Base-by-base conservation (phyloP, 2,888 invertebrate genomes). In the Ormyrus nitidulus region DNA sequence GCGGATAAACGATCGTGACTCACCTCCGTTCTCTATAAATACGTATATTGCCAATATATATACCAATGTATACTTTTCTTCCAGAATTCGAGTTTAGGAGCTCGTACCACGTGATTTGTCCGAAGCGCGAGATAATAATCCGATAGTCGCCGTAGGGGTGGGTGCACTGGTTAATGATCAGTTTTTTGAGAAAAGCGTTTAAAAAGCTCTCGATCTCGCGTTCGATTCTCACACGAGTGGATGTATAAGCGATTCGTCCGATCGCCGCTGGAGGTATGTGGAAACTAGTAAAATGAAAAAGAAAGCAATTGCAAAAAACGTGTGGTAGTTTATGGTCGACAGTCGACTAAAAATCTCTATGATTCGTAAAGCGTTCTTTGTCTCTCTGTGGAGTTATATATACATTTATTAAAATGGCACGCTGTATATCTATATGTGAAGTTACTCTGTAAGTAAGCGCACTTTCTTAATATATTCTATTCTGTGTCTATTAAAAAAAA, bases 121-220 rank as follows among this genome's bases (percentile, higher is more conserved):
- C 10, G 46, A 58, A n/a, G 6, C 69, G 61, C 69, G 72, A 81
- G 69, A 76, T 72, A 54, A 72, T 75, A 66, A 62, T 62, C 8
- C 64, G 70, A 68, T 75, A 62, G 51, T 53, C 34, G 34, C 34
- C 48, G 10, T 13, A 2, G 70, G 77, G 75, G 77, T 80, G 82
- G 77, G 71, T 82, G 82, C 74, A 82, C 80, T 80, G 62, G 65
- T 82, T 74, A 77, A 80, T 80, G 77, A 82, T 77, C 70, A 82
- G 76, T 82, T 77, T 53, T 19, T 1, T 2, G 19, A 19, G 9
- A n/a, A 56, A 59, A 54, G 8, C 9, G 19, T 44, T 61, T 59
- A 58, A 53, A 11, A 54, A 10, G 34, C 2, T 71, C 62, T 62
- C 2, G 58, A 62, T 68, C 62, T 68, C 62, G 69, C 76, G 62